phyloP scores from a whole-genome alignment of 2,888 invertebrate genomes.

The Hedychridium roseum region DNA sequence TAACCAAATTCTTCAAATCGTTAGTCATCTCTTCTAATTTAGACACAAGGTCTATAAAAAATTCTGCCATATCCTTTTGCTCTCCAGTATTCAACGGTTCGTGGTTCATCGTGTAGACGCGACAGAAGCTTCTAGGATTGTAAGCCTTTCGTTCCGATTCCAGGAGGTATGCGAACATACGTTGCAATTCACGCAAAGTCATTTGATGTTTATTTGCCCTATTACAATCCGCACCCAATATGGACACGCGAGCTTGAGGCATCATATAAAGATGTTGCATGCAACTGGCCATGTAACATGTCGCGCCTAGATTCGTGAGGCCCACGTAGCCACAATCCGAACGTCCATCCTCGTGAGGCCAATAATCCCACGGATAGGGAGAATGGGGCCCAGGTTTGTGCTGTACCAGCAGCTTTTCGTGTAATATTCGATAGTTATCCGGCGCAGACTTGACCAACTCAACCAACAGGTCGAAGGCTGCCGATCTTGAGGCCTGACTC shows the following conservation, averaged over 20 bases:
- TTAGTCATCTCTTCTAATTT: slow-evolving; percentile 96
- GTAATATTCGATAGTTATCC: slow-evolving; percentile 85
- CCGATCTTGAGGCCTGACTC: slow-evolving; percentile 86
- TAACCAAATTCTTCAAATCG: slow-evolving; percentile 86
- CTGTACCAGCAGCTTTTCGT: slow-evolving; percentile 83
- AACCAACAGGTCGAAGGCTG: slow-evolving; percentile 89
- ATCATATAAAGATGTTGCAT: slow-evolving; percentile 98
- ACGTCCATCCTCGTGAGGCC: slow-evolving; percentile 95
- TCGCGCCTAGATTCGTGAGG: slow-evolving; percentile 92
- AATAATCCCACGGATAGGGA: slow-evolving; percentile 96
- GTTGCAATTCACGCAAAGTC: slow-evolving; percentile 86
- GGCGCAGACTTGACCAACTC: slow-evolving; percentile 86
- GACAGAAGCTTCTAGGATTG: slow-evolving; percentile 94
- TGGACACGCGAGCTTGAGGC: slow-evolving; percentile 88
- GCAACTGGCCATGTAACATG: slow-evolving; percentile 97
- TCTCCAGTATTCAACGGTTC: slow-evolving; percentile 95
- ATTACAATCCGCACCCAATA: slow-evolving; percentile 79
- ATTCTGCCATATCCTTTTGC: slow-evolving; percentile 98
- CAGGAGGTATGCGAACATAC: slow-evolving; percentile 94
- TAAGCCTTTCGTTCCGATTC: slow-evolving; percentile 96
- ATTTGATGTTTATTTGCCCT: slow-evolving; percentile 80
- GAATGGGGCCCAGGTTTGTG: slow-evolving; percentile 85
- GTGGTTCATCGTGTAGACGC: slow-evolving; percentile 97
- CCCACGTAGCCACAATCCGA: slow-evolving; percentile 96
- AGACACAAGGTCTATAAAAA: slow-evolving; percentile 95